Conservation (phyloP, 2,113 vertebrate species). For the Gracilinanus agilis region DNA sequence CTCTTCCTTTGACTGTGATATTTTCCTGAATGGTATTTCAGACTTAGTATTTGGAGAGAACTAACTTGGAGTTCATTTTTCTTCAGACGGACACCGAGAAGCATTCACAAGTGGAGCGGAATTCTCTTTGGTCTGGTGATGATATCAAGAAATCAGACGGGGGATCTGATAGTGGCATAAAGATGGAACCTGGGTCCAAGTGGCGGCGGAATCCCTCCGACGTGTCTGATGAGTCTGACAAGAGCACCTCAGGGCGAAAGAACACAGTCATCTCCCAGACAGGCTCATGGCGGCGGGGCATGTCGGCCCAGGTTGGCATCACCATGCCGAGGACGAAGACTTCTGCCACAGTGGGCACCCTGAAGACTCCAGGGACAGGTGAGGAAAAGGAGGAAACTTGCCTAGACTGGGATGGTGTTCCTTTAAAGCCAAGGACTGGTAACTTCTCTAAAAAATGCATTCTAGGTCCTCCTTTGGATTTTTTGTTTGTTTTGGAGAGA, state of each 20-base stretch:
- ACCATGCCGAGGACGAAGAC: slow-evolving; percentile 94
- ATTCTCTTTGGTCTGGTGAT: slow-evolving; percentile 91
- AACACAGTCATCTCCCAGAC: slow-evolving; percentile 92
- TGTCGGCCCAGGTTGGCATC: slow-evolving; percentile 97
- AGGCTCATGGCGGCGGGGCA: slow-evolving; percentile 96
- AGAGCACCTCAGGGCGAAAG: slow-evolving; percentile 92
- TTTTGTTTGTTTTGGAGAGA: background rate
- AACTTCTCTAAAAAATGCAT: background rate
- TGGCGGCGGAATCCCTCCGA: slow-evolving; percentile 96
- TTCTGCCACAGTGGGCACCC: slow-evolving; percentile 80
- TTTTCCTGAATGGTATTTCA: background rate
- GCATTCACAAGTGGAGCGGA: slow-evolving; percentile 89
- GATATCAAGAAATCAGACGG: slow-evolving; percentile 94
- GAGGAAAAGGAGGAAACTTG: slow-evolving; percentile 41
- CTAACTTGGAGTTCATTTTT: slow-evolving; percentile 63
- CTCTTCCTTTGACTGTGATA: background rate
- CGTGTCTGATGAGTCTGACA: slow-evolving; percentile 96
- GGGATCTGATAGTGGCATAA: slow-evolving; percentile 91
- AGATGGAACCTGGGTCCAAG: slow-evolving; percentile 90
- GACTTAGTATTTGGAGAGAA: background rate
- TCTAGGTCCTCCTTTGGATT: background rate
- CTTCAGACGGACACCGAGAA: slow-evolving; percentile 96
- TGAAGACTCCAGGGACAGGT: slow-evolving; percentile 94
- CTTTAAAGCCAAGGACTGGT: background rate
- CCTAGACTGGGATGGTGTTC: fast-evolving